Evolutionary conservation across 2,888 invertebrate genomes (phyloP), one percentile per base, ranked within the genome.

Genomic region (Platypus cylindrus): DNA sequence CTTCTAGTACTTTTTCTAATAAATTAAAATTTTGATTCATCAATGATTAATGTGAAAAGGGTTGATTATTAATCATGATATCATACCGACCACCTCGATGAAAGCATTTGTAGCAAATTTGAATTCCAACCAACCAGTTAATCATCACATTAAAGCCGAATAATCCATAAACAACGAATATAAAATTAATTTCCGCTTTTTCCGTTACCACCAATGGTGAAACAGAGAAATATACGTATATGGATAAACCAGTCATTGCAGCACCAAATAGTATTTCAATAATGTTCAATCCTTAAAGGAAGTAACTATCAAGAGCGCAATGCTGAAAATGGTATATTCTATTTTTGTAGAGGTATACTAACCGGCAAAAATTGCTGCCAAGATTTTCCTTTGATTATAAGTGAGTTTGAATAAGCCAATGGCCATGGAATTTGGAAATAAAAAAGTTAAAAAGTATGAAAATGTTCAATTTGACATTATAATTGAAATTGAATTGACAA

Each of bases 1-100:
- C 49, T 53, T 37, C 53, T 51, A 8, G 63, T 62, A 42, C 62
- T 62, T 47, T 60, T 59, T 43, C 63, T 63, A 37, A 34, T 20
- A 20, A 7, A 9, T 5, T 20, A 20, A 20, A 20, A 20, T 20
- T 20, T 20, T 20, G 9, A 20, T 9, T 20, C 9, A 20, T 7
- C 5, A 20, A 5, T 20, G 20, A 5, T 20, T 20, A 5, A 20
- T 7, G 9, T 20, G n/a, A n/a, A n/a, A n/a, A n/a, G n/a, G n/a
- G n/a, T n/a, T n/a, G n/a, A n/a, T n/a, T n/a, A n/a, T n/a, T n/a
- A n/a, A n/a, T 20, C 5, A 20, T 20, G 20, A 20, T 12, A 28
- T 42, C 47, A 45, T 54, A 62, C 63, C 62, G 62, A 38, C 58
- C 54, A 3, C 60, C 53, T 45, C 59, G 54, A 14, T 45, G 45